A percentile compares a stretch with the other conserved stretches of the same genome.
Conservation (phyloP, 2,888 invertebrate genomes). For the Scrobipalpa costella region DNA sequence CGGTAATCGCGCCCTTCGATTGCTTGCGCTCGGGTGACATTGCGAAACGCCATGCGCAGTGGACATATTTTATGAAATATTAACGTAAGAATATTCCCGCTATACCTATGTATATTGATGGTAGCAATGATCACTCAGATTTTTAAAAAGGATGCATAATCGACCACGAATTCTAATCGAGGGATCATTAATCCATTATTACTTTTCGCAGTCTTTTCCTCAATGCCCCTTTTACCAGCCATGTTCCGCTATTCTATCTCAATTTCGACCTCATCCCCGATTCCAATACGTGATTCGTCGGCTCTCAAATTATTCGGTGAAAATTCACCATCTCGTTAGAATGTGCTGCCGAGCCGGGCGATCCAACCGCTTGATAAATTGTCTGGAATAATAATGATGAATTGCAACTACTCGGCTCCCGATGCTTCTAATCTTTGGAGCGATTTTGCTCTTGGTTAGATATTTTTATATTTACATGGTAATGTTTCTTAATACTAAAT, state of each 20-base stretch:
- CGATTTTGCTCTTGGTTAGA: conserved; percentile 46
- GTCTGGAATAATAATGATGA: conserved; percentile 82
- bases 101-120: not conserved
- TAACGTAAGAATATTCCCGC: no score
- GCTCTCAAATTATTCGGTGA: conserved; percentile 80
- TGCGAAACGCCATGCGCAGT: conserved; percentile 2
- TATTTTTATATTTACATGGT: not conserved
- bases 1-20: conserved; percentile 65
- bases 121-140: not conserved
- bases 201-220: conserved; percentile 32
- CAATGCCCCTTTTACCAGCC: conserved; percentile 52
- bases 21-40: conserved; percentile 51
- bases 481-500: not conserved
- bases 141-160: not conserved
- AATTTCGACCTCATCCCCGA: conserved; percentile 76
- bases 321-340: conserved; percentile 82
- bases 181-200: conserved; percentile 13
- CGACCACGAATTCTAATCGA: not conserved
- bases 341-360: conserved; percentile 76
- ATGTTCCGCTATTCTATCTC: conserved; percentile 78
- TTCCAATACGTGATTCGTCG: conserved; percentile 81
- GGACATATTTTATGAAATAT: not conserved
- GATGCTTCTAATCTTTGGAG: conserved; percentile 71
- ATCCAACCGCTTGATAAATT: conserved; percentile 81
- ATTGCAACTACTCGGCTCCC: conserved; percentile 76